These are phyloP conservation scores for Gymnosoma rotundatum DNA, from an alignment of 2,888 invertebrate species.

Conservation along the genomic window DNA sequence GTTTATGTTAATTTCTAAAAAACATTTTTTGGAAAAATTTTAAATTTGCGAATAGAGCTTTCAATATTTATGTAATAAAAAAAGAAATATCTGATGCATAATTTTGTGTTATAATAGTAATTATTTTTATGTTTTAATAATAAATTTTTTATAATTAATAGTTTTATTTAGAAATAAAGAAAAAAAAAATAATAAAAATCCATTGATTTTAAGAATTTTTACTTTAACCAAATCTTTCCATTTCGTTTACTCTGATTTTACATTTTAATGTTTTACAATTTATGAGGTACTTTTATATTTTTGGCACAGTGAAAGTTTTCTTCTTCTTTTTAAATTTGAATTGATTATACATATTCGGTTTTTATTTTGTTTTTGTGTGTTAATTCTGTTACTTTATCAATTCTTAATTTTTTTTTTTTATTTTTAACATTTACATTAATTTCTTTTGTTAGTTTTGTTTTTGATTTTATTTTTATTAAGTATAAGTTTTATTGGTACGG, in stretches of 20 bases:
- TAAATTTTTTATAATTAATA: background rate
- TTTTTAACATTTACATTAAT: conserved; percentile 66
- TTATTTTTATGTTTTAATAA: background rate
- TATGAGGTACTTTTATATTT: conserved; percentile 89
- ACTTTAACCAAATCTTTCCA: conserved; percentile 44
- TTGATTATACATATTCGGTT: conserved; percentile 56
- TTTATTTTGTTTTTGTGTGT: conserved; percentile 32
- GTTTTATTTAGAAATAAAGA: background rate
- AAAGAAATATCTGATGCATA: background rate
- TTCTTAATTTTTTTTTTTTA: conserved; percentile 69
- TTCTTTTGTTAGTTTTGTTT: conserved; percentile 56
- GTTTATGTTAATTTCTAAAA: no score
- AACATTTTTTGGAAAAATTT: background rate
- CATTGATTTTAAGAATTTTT: conserved; percentile 38
- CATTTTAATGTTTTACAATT: conserved; percentile 79
- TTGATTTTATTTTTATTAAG: conserved; percentile 51
- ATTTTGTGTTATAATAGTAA: background rate
- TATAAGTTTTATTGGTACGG: conserved; percentile 75
- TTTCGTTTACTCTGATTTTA: conserved; percentile 44
- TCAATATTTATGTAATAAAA: background rate
- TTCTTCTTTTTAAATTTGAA: conserved; percentile 72
- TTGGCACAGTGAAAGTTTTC: conserved; percentile 90
- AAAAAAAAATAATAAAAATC: conserved; percentile 8
- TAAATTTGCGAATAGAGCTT: conserved; percentile 17
- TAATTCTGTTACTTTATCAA: conserved; percentile 63